Percentiles rank a stretch among this genome's conserved stretches.
Evolutionary conservation across 2,888 invertebrate genomes (phyloP).

Genomic region (Alsophila aescularia): DNA sequence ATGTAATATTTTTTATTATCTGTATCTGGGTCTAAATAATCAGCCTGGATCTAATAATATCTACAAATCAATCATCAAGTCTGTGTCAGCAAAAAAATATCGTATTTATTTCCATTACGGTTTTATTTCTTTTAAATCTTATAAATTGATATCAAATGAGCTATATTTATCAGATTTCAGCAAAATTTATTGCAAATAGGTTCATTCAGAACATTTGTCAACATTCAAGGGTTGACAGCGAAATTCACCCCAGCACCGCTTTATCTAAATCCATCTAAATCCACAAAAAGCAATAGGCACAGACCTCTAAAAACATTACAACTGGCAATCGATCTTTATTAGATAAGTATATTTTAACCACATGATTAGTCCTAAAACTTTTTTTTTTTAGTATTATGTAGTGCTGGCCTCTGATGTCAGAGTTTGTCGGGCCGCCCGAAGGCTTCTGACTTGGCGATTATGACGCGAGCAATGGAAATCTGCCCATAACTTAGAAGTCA

Average conservation of each 20-base stretch:
- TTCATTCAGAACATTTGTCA: slow-evolving; percentile 8
- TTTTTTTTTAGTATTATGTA: too few species aligned
- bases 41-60: neutral
- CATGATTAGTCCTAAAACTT: too few species aligned
- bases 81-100: too few species aligned
- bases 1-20: too few species aligned
- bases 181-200: slow-evolving; percentile 3
- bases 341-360: slow-evolving; percentile 4
- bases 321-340: slow-evolving; percentile 10
- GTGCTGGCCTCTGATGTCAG: too few species aligned
- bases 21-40: too few species aligned
- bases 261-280: slow-evolving; percentile 3
- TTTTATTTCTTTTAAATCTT: neutral
- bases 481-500: too few species aligned
- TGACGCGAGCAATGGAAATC: too few species aligned
- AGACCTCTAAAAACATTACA: neutral
- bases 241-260: slow-evolving; percentile 8
- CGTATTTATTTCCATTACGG: neutral
- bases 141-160: slow-evolving; percentile 2
- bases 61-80: neutral
- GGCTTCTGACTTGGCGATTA: too few species aligned
- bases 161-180: slow-evolving; percentile 1
- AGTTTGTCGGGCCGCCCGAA: too few species aligned
- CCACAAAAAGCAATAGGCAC: slow-evolving; percentile 2
- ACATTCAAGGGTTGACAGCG: neutral